Base-by-base conservation (phyloP, 2,797 vertebrate genomes). In the Bufotes viridis region DNA sequence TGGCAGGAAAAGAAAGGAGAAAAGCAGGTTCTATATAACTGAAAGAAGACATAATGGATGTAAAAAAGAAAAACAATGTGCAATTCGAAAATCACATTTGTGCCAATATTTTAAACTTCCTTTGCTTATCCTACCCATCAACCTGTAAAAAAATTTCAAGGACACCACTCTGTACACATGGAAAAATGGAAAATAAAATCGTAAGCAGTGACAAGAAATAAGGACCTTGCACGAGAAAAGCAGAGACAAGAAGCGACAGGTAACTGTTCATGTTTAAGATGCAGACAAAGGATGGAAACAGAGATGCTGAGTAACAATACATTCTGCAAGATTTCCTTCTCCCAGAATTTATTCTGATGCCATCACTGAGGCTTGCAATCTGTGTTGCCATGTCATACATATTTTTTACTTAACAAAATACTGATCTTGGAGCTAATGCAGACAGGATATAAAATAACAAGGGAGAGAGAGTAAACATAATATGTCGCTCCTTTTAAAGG, bases 201-300 rank as follows among this genome's bases (percentile, higher is more conserved):
- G 15, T 2, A 9, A 12, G 78, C 53, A 34, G 24, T 60, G 15
- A 83, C 18, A 83, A 60, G 67, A 49, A 18, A 63, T 74, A 24
- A 51, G 22, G 57, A 80, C 15, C 53, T 17, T 63, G 58, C 79
- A 69, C 42, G 42, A 22, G 13, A 82, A 26, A 55, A 81, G 53
- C 1, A 78, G 34, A 60, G 82, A 78, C 72, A 69, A 78, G 34
- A 53, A 15, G 20, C 29, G 61, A 78, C 51, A 83, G 57, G 51
- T 60, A 55, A 87, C 53, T 58, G 29, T 60, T 78, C 55, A 75
- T 87, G 69, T 65, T 63, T 87, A 69, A 49, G 34, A 42, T 10
- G 42, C 69, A 87, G 79, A 75, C 86, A 82, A 87, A 24, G 69
- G 51, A 79, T 58, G 17, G 53, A 87, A 87, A 81, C 63, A 14